Evolutionary conservation across 1,140 invertebrate genomes (phyloP), one percentile per base, ranked within the genome.

Genomic region (Manduca sexta): DNA sequence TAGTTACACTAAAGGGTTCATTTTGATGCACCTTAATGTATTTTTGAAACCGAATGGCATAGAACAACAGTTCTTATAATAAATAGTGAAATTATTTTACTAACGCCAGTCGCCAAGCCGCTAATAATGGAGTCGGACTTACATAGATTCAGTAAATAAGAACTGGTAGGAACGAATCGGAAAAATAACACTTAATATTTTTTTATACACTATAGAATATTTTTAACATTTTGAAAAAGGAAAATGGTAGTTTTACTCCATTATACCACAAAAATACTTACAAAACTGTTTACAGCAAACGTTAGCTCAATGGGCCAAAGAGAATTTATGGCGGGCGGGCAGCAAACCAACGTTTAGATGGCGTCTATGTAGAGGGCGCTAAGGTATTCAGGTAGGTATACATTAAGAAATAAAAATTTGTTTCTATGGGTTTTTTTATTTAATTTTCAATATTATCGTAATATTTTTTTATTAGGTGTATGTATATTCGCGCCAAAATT

Each of bases 331-430:
- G 78, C 78, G 78, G 78, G 74, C 69, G 62, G 56, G 21, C 56
- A 57, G 46, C 56, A 54, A 60, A 60, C 54, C 65, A 60, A 60
- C 65, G 67, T 69, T 80, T 69, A 47, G 61, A 49, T 66, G 71
- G 81, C 81, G 81, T 84, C 81, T 56, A 62, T 84, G 64, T 68
- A 84, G 81, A 80, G 81, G 79, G 77, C 77, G 75, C 77, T 52
- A 57, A 47, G 33, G 45, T 48, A 12, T 14, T 18, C 14, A 16
- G 38, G 21, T 12, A 11, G 13, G 14, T 39, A 5, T 8, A 8
- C 4, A 40, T 17, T 11, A n/a, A 16, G 17, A 40, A 40, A 7
- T 17, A 40, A 17, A 14, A 11, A 40, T 40, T 8, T 13, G 2
- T 15, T 38, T 13, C 14, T 0, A 0, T 38, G 4, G 3, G 4